Percentiles rank a stretch among this genome's conserved stretches.
Conservation (phyloP, 2,113 vertebrate genomes). For the Fukomys damarensis region DNA sequence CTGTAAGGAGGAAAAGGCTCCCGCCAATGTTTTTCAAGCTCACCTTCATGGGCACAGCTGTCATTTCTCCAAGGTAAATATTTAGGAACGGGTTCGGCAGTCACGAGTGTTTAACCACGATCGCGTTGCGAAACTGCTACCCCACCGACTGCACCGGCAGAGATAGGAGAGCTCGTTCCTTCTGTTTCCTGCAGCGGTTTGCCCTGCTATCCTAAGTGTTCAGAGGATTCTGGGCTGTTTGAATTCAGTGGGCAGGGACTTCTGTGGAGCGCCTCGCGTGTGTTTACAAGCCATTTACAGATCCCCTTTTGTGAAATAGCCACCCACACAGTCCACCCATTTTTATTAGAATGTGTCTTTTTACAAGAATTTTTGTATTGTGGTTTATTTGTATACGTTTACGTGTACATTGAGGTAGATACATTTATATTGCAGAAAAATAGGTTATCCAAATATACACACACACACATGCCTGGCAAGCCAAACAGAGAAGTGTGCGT, state of each 20-base stretch:
- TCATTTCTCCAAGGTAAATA: neutral
- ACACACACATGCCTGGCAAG: too few species aligned
- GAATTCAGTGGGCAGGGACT: rapidly evolving
- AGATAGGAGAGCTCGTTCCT: rapidly evolving
- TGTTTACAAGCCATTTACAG: rapidly evolving
- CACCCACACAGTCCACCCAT: neutral
- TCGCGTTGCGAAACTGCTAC: rapidly evolving
- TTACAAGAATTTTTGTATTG: neutral
- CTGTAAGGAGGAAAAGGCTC: too few species aligned
- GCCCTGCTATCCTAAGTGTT: neutral
- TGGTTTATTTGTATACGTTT: neutral
- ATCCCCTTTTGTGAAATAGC: neutral
- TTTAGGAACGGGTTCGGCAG: rapidly evolving
- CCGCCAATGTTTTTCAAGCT: neutral
- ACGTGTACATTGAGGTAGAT: neutral
- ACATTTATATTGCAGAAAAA: neutral
- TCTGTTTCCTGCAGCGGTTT: neutral
- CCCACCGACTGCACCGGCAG: rapidly evolving
- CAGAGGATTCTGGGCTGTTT: neutral
- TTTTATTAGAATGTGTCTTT: neutral
- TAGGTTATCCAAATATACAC: neutral
- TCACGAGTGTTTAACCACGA: rapidly evolving
- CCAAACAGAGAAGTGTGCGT: too few species aligned
- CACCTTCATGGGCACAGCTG: rapidly evolving
- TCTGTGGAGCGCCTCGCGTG: rapidly evolving